These are phyloP conservation scores for Otus scops DNA, from an alignment of 2,797 vertebrate genomes.

Conservation along the genomic window DNA sequence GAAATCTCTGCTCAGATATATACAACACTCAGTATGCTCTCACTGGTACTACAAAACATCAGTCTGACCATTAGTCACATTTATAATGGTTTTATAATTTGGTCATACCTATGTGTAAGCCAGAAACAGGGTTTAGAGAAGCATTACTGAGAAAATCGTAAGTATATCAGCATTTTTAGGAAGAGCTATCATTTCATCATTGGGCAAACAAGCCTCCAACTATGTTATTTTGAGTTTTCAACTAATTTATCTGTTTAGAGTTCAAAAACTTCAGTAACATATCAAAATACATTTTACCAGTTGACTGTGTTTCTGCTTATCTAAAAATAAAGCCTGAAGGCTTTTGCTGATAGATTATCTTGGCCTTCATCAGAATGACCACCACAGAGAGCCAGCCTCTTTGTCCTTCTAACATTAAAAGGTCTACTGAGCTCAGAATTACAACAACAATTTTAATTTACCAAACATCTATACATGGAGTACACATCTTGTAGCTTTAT, in stretches of 20 bases:
- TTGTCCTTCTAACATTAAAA: neutral
- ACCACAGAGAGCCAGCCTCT: neutral
- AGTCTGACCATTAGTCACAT: neutral
- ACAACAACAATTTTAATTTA: neutral
- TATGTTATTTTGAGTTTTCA: neutral
- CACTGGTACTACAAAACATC: neutral
- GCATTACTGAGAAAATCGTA: neutral
- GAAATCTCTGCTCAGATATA: neutral
- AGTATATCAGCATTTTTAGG: neutral
- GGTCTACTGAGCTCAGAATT: neutral
- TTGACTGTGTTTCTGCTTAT: neutral
- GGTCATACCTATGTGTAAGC: neutral
- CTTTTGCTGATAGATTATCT: neutral
- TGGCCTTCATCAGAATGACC: neutral
- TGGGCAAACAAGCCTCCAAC: neutral
- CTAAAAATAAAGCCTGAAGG: neutral
- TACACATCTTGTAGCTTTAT: neutral
- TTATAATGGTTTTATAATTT: neutral
- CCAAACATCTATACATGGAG: neutral
- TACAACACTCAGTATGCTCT: neutral
- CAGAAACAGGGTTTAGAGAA: neutral
- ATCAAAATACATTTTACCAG: neutral
- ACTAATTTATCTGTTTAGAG: neutral
- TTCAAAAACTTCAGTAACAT: neutral
- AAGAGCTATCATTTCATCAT: neutral